Evolutionary conservation across 2,797 vertebrate genomes (phyloP).

Genomic region (Triplophysa yarkandensis): DNA sequence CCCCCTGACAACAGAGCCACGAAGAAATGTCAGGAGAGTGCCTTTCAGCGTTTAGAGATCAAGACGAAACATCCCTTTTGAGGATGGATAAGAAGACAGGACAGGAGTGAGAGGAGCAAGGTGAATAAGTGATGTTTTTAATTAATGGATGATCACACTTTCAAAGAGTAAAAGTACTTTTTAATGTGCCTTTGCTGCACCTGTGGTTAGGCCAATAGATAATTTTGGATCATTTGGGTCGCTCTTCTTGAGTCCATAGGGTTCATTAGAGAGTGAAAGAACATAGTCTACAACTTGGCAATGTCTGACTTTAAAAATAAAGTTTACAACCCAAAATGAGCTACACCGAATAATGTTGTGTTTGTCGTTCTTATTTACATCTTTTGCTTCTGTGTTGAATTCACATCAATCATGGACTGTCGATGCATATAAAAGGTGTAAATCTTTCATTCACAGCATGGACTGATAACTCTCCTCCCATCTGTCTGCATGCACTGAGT

Average conservation of each 20-base stretch:
- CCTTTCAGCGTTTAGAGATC: not conserved
- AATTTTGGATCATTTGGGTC: not conserved
- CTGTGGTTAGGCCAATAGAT: not conserved
- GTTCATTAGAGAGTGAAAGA: not conserved
- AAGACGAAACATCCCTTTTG: not conserved
- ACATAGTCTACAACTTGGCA: too few species aligned
- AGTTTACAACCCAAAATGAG: not conserved
- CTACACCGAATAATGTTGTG: not conserved
- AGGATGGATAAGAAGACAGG: not conserved
- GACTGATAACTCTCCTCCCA: constrained; percentile 5
- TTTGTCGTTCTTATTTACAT: not conserved
- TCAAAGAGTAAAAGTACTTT: not conserved
- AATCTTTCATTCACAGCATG: not conserved
- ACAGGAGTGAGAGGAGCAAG: not conserved
- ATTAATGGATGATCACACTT: not conserved
- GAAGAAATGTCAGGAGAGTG: constrained; percentile 3
- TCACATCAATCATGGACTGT: not conserved
- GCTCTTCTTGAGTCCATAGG: not conserved
- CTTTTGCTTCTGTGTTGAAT: not conserved
- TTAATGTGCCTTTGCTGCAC: not conserved
- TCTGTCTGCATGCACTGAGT: not conserved
- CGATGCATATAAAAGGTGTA: constrained; percentile 2
- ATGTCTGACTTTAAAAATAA: not conserved
- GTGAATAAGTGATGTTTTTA: constrained; percentile 1
- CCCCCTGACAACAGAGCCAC: constrained; percentile 9